Evolutionary conservation across 2,113 vertebrate species (phyloP).

Genomic region (Trochalopteron elliotii): DNA sequence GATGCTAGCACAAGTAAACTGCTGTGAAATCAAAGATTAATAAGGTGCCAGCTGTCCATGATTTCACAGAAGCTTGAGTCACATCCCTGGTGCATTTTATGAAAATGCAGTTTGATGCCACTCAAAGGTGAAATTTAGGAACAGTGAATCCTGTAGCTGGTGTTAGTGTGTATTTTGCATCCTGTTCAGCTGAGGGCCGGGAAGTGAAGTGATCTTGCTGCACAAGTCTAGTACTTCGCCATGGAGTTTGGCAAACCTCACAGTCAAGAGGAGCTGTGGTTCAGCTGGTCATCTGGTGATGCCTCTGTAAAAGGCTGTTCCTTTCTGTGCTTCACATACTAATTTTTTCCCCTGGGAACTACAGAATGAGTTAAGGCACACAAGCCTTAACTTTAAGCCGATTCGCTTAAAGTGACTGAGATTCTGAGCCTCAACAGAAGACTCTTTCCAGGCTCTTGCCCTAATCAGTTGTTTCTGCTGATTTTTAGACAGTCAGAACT

Average conservation of each 20-base stretch:
- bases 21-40: constrained; percentile 8
- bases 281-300: not conserved
- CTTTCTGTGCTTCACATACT: not conserved
- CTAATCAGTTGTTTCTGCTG: not conserved
- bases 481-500: not conserved
- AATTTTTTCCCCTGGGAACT: not conserved
- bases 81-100: not conserved
- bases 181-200: not conserved
- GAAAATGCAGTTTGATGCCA: not conserved
- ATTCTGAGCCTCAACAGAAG: not conserved
- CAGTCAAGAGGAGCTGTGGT: not conserved
- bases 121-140: not conserved
- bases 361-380: not conserved
- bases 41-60: not conserved
- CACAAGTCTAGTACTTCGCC: not conserved
- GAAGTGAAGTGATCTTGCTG: not conserved
- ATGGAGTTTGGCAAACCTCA: not conserved
- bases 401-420: not conserved
- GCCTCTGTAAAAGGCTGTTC: not conserved
- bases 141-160: not conserved
- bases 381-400: not conserved
- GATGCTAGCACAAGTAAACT: not conserved
- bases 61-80: not conserved
- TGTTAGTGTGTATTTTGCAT: not conserved
- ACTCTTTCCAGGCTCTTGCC: not conserved